Conservation (phyloP, 1,140 invertebrate genomes). For the Neuroterus valhalla region DNA sequence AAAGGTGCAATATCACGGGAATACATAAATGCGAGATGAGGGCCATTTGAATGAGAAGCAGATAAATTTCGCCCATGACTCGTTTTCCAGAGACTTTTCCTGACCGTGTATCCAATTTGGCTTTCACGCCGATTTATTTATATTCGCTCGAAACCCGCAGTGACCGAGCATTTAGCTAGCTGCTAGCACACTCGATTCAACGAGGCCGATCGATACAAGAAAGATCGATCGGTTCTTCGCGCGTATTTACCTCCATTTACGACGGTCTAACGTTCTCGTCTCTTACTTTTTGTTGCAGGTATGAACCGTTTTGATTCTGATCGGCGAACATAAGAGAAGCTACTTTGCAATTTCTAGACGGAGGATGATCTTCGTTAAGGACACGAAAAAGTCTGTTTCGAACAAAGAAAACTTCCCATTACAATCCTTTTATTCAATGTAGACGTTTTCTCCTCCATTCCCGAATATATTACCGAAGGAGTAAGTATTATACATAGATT, state of each 20-base stretch:
- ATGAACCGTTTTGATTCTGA: constrained; percentile 36
- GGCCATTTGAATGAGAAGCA: constrained; percentile 71
- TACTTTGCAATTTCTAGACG: background rate
- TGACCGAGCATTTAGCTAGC: constrained; percentile 27
- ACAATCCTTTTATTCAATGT: background rate
- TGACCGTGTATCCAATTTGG: constrained; percentile 66
- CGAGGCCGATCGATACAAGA: constrained; percentile 30
- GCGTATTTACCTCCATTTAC: constrained; percentile 30
- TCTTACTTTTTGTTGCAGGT: constrained; percentile 47
- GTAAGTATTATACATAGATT: no score
- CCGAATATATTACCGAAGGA: background rate
- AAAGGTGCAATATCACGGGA: constrained; percentile 72
- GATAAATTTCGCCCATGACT: constrained; percentile 68
- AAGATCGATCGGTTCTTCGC: constrained; percentile 31
- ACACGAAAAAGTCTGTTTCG: background rate
- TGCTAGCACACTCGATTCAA: constrained; percentile 28
- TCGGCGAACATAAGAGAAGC: constrained; percentile 7
- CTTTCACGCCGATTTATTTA: constrained; percentile 68
- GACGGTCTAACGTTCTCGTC: constrained; percentile 28
- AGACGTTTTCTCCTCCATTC: background rate
- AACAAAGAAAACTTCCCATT: background rate
- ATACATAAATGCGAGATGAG: constrained; percentile 73
- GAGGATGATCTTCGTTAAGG: background rate
- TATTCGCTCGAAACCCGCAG: constrained; percentile 47
- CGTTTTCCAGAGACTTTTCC: constrained; percentile 51